Base-by-base conservation (phyloP, 2,888 invertebrate species). In the Malacosoma neustria region DNA sequence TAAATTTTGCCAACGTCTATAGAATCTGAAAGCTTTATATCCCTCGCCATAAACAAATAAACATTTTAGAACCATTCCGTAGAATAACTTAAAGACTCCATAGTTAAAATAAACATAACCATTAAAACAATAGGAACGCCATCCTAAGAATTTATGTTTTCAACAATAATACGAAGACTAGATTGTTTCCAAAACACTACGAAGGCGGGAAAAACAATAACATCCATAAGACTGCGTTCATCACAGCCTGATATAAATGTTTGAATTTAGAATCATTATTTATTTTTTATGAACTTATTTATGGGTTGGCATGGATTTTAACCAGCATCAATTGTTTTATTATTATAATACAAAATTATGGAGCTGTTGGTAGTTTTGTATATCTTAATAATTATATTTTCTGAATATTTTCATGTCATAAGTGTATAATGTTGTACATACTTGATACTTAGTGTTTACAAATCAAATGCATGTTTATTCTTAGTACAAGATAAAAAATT, bases 151-250 rank as follows among this genome's bases (percentile, higher is more conserved):
- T 79, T 59, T 22, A 22, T 62, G 62, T 71, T 59, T 58, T 61
- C 53, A 62, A 61, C 54, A 58, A 45, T 56, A 60, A 33, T 36
- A 22, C 51, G 56, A 60, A 54, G 74, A 68, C 76, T 71, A 74
- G 73, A 66, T n/a, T 82, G 82, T 85, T 85, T 84, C 66, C 66
- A 75, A 81, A 85, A 84, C 77, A 82, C 57, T 68, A 69, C 65
- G 61, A 69, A 70, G 64, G 61, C 60, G n/a, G 53, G 56, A 41
- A 52, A 52, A 72, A 73, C 72, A 80, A 80, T 76, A 81, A 80
- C 75, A 76, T 61, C 55, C 61, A 59, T 61, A 65, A 67, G 72
- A 80, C 69, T 63, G 67, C 66, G 63, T 66, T 66, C 70, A 68
- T 22, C 6, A 9, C 22, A 7, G 22, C 9, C 22, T 22, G 22